Base-by-base conservation (phyloP, 2,888 invertebrate species). In the Aleiodes alternator region DNA sequence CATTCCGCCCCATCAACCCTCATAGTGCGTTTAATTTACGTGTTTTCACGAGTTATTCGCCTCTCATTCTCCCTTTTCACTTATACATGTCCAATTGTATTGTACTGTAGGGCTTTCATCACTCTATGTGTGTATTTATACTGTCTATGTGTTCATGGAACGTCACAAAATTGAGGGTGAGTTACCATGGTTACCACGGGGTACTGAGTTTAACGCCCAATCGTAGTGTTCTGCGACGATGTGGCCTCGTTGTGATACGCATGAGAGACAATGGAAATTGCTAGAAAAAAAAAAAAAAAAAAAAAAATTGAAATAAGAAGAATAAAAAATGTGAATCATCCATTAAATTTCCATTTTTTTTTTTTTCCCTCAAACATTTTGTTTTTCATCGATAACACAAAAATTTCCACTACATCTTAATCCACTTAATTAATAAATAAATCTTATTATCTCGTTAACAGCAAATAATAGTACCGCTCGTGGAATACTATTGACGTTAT, bases 1-100 rank as follows among this genome's bases (percentile, higher is more conserved):
- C 84, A 85, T 86, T 86, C 86, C 86, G 84, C 84, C 85, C 86
- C 86, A 86, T 86, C 86, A 86, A 86, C 81, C 84, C 81, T 85
- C 85, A 87, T 87, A 87, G 87, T 87, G 87, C 87, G 85, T 88
- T 88, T 88, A 88, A 88, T 88, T 88, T 88, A 88, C 87, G 87
- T 88, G 87, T 88, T 88, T 88, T 88, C 87, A 85, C 87, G 87
- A 88, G 87, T 88, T 88, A 88, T 88, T 88, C 86, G 87, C 82
- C 82, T 83, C 83, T 83, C 84, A 75, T 69, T 76, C 77, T 73
- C 74, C 76, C 50, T 57, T 56, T 29, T 55, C n/a, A 38, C 66
- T 34, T 71, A 16, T 11, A 43, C 64, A n/a, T 16, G 43, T 57
- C 43, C 57, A 66, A 16, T 16, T 53, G 16, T 55, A 34, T 34